Conservation (phyloP, 1,140 invertebrate species). For the Drosophila micromelanica region DNA sequence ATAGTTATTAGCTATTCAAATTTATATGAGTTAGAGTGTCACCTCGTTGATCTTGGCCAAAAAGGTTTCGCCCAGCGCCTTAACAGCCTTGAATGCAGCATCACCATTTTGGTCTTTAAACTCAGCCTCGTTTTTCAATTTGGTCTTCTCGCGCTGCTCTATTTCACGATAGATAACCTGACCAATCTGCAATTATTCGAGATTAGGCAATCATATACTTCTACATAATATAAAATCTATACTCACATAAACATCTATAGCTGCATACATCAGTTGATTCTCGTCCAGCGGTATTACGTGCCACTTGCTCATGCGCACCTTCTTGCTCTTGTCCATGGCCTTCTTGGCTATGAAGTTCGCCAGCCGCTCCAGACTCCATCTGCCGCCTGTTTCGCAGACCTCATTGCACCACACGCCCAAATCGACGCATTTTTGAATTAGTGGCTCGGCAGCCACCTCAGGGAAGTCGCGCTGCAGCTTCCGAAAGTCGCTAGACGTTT, state of each 20-base stretch:
- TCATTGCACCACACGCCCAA: constrained; percentile 86
- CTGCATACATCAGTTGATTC: constrained; percentile 87
- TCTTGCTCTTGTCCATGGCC: constrained; percentile 85
- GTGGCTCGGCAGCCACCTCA: constrained; percentile 85
- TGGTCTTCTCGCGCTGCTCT: constrained; percentile 63
- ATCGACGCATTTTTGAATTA: constrained; percentile 87
- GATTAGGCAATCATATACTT: background rate
- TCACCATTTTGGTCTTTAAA: constrained; percentile 80
- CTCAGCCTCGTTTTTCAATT: constrained; percentile 59
- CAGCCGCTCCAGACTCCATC: constrained; percentile 88
- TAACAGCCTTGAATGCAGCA: constrained; percentile 73
- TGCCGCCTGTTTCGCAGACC: constrained; percentile 85
- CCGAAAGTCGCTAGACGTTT: constrained; percentile 86
- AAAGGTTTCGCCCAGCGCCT: constrained; percentile 66
- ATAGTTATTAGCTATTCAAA: too few species aligned
- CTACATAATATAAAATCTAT: background rate
- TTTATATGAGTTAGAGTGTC: constrained; percentile 28
- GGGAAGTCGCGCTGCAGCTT: constrained; percentile 88
- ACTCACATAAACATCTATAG: constrained; percentile 89
- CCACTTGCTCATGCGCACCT: constrained; percentile 88
- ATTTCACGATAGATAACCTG: constrained; percentile 78
- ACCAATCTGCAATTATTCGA: constrained; percentile 63
- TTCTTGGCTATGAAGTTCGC: constrained; percentile 86
- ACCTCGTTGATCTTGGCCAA: constrained; percentile 60
- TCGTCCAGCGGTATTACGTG: constrained; percentile 86